Conservation (phyloP, 2,113 vertebrate genomes). For the Hydropotes inermis region DNA sequence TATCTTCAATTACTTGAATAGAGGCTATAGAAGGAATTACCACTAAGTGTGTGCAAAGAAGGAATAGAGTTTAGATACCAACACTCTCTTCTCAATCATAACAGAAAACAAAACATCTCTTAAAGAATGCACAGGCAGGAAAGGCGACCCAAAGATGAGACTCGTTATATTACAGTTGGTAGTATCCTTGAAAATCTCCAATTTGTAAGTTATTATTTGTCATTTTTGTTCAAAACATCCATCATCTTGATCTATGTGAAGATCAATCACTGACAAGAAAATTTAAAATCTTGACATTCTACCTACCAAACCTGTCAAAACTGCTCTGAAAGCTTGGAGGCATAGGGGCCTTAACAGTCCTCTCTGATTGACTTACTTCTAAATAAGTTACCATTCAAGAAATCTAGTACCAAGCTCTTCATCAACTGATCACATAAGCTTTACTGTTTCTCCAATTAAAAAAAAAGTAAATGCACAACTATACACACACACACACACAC, state of each 20-base stretch:
- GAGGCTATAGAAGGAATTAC: constrained; percentile 31
- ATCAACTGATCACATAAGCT: not conserved
- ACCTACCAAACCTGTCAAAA: constrained; percentile 37
- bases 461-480: not conserved
- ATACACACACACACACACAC: not conserved
- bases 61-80: not conserved
- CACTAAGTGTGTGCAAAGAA: not conserved
- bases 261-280: constrained; percentile 34
- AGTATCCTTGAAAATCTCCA: not conserved
- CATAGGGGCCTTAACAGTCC: not conserved
- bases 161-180: not conserved
- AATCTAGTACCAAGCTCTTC: not conserved
- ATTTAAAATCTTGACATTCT: constrained; percentile 51
- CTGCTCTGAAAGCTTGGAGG: not conserved
- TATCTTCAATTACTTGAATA: not conserved
- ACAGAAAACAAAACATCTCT: not conserved
- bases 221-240: constrained; percentile 44
- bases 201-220: not conserved
- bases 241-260: constrained; percentile 16
- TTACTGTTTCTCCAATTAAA: not conserved
- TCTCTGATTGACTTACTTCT: not conserved
- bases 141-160: not conserved
- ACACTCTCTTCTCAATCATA: not conserved
- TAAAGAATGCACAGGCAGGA: not conserved
- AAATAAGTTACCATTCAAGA: not conserved